phyloP scores from a whole-genome alignment of 2,797 vertebrate species.

The Ptychadena robeensis region DNA sequence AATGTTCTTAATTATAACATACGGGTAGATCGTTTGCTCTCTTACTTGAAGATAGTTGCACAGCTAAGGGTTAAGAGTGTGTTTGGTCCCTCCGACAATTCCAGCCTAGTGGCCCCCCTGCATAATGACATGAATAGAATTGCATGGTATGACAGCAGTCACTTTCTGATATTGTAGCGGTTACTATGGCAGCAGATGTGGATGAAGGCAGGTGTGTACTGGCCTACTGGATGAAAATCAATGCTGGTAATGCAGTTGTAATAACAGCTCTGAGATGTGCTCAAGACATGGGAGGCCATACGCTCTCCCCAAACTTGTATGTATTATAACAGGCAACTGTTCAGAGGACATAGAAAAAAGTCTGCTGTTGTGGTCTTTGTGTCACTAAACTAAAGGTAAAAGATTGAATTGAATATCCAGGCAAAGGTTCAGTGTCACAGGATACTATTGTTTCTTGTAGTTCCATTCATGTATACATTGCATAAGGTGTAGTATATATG shows the following conservation, averaged over 20 bases:
- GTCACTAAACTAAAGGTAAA: neutral
- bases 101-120: conserved; percentile 55
- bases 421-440: neutral
- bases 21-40: neutral
- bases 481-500: too few relatives aligned
- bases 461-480: too few relatives aligned
- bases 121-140: conserved; percentile 61
- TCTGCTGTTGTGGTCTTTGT: neutral
- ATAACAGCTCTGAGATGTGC: conserved; percentile 56
- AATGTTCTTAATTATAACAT: neutral
- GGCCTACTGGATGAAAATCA: conserved; percentile 59
- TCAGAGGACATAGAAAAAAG: neutral
- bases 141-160: conserved; percentile 61
- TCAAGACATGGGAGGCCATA: conserved; percentile 41
- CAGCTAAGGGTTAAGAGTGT: conserved; percentile 48
- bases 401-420: neutral
- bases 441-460: neutral
- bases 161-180: conserved; percentile 58
- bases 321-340: conserved; percentile 17
- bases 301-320: conserved; percentile 23
- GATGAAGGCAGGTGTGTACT: conserved; percentile 52
- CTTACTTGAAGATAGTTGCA: conserved; percentile 5
- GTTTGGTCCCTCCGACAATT: conserved; percentile 57
- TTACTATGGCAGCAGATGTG: conserved; percentile 60
- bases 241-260: conserved; percentile 60